phyloP scores from a whole-genome alignment of 2,888 invertebrate species.

The Drosophila anomelani region DNA sequence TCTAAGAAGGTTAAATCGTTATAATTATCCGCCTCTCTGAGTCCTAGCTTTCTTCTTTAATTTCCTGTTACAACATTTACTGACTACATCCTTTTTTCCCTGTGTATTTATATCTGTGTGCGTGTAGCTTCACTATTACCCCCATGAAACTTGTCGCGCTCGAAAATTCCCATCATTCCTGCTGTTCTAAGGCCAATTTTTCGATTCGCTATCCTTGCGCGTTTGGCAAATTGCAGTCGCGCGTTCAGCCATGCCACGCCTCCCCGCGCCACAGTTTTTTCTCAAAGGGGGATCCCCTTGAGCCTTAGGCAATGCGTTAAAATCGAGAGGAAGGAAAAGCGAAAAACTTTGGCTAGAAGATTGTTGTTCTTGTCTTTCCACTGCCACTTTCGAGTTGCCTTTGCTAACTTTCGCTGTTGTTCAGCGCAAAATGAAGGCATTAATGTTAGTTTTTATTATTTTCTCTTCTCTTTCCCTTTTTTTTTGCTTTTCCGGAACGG shows the following conservation, averaged over 20 bases:
- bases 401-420: conserved; percentile 61
- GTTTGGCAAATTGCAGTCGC: conserved; percentile 56
- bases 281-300: conserved; percentile 36
- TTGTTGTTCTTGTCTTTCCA: conserved; percentile 30
- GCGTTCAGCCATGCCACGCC: conserved; percentile 41
- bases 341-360: conserved; percentile 65
- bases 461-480: conserved; percentile 19
- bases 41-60: not conserved
- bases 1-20: not conserved
- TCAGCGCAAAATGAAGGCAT: conserved; percentile 73
- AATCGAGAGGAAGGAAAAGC: conserved; percentile 65
- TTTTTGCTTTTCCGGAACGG: not conserved
- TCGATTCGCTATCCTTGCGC: conserved; percentile 27
- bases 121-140: not conserved
- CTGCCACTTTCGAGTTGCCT: conserved; percentile 26
- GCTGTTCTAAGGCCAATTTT: conserved; percentile 71
- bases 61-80: no score
- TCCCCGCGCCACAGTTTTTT: conserved; percentile 10
- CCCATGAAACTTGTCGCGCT: conserved; percentile 68
- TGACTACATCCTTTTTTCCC: not conserved
- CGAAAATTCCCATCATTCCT: conserved; percentile 68
- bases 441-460: conserved; percentile 77
- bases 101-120: not conserved
- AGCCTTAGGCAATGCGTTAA: conserved; percentile 68
- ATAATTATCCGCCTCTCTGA: no score